phyloP scores from a whole-genome alignment of 2,797 vertebrate species.

The Oreonectes daqikongensis region DNA sequence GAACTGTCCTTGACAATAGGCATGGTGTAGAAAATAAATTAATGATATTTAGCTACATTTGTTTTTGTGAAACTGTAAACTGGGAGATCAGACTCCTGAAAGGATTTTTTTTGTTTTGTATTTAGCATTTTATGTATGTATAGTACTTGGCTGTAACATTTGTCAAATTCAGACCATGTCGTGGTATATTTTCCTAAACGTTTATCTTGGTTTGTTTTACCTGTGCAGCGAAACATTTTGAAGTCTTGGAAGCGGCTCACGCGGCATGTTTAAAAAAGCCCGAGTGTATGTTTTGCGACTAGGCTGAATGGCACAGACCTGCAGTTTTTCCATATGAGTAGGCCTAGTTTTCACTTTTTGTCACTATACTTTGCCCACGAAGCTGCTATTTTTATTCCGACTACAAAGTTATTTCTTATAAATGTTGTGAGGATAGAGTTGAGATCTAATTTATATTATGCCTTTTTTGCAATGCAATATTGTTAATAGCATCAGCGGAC shows the following conservation, averaged over 20 bases:
- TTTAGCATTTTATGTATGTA: conserved; percentile 73
- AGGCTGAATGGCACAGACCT: conserved; percentile 2
- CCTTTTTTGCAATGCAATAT: conserved; percentile 58
- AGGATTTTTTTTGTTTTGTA: conserved; percentile 70
- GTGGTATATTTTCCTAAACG: conserved; percentile 55
- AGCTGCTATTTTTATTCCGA: conserved; percentile 79
- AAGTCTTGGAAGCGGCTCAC: conserved; percentile 63
- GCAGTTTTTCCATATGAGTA: conserved; percentile 9
- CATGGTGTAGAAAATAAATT: conserved; percentile 62
- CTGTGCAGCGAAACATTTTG: conserved; percentile 69
- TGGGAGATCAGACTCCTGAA: conserved; percentile 66
- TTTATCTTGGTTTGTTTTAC: conserved; percentile 64
- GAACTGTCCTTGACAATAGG: conserved; percentile 70
- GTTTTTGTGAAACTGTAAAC: conserved; percentile 67
- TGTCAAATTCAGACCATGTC: conserved; percentile 70
- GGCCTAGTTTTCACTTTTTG: conserved; percentile 14
- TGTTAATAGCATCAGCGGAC: conserved; percentile 46
- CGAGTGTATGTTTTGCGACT: not conserved
- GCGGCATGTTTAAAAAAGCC: conserved; percentile 22
- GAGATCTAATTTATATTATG: conserved; percentile 77
- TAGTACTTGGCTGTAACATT: conserved; percentile 79
- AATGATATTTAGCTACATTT: conserved; percentile 57
- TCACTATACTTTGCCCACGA: conserved; percentile 71
- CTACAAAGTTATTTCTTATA: conserved; percentile 71
- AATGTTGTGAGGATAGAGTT: conserved; percentile 74